A percentile compares a stretch with the other conserved stretches of the same genome.
phyloP scores from a whole-genome alignment of 1,140 invertebrate genomes.

The Achroia grisella region DNA sequence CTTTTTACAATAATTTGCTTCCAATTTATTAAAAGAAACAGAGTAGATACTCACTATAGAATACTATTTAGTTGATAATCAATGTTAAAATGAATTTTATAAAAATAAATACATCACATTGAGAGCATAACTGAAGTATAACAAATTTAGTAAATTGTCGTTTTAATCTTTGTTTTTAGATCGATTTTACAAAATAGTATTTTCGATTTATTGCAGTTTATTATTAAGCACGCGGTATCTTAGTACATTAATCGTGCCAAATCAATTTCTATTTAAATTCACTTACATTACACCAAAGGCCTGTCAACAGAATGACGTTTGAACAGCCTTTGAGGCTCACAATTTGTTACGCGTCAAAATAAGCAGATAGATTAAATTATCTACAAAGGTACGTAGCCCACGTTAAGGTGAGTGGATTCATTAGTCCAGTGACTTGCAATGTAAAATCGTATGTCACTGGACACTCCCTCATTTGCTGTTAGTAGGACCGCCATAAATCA shows the following conservation, averaged over 20 bases:
- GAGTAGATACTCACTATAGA: too few species aligned
- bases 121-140: too few species aligned
- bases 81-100: too few species aligned
- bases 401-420: conserved; percentile 46
- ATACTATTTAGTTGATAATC: too few species aligned
- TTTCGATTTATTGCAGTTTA: too few species aligned
- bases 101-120: too few species aligned
- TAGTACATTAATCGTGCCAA: not conserved
- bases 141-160: too few species aligned
- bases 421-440: conserved; percentile 62
- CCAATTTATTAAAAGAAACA: too few species aligned
- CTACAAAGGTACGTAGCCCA: conserved; percentile 25
- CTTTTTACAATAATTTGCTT: too few species aligned
- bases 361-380: conserved; percentile 43
- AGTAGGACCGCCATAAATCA: not conserved
- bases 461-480: conserved; percentile 20
- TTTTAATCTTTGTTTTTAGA: too few species aligned
- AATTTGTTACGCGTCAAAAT: conserved; percentile 40
- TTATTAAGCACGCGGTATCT: too few species aligned
- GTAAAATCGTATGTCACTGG: conserved; percentile 43
- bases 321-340: conserved; percentile 23
- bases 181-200: too few species aligned
- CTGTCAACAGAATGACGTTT: conserved; percentile 12
- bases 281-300: not conserved
- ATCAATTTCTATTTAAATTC: not conserved